Base-by-base conservation (phyloP, 64 coral and sea anemone genomes). In the Porites lutea region DNA sequence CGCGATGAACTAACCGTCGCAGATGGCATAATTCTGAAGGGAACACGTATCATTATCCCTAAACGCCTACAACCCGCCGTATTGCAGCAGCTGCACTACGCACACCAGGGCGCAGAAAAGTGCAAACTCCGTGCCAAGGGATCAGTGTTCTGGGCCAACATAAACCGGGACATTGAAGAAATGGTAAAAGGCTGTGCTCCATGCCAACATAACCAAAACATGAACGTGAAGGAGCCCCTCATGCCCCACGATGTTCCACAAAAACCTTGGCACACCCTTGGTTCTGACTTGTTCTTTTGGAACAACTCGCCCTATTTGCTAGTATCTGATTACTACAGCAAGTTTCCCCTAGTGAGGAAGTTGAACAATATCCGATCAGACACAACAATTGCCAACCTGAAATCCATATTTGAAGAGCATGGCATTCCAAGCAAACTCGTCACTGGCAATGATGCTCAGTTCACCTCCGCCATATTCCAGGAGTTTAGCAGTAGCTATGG, bases 131-230 rank as follows among this genome's bases (percentile, higher is more conserved):
- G 79, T 64, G 79, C 79, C 15, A 92, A 92, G 3, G 80, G 69
- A 3, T 90, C 88, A 16, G 88, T 90, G 2, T 91, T 91, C 23
- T 83, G 69, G 77, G 75, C 59, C 22, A 90, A 82, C 77, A 59
- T 72, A 63, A 90, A 90, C 12, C 4, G 4, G 6, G 79, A 90
- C 44, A 77, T 92, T 50, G 79, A 66, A 23, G 13, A 85, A 48
- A 86, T 75, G 67, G 71, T 85, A 0, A 92, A 76, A 64, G 10
- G 20, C 9, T 92, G 79, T 47, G 19, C 57, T 10, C 90, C 90
- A 10, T 92, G 70, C 48, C 90, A 85, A 18, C 57, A 10, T 50
- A 20, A 89, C 52, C 88, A 89, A 52, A 89, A 79, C 60, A 89
- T 68, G 60, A 82, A 91, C 19, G 48, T 44, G 5, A 92, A 74